A percentile compares a stretch with the other conserved stretches of the same genome.
Conservation (phyloP, 2,113 vertebrate species). For the Xiphorhynchus elegans region DNA sequence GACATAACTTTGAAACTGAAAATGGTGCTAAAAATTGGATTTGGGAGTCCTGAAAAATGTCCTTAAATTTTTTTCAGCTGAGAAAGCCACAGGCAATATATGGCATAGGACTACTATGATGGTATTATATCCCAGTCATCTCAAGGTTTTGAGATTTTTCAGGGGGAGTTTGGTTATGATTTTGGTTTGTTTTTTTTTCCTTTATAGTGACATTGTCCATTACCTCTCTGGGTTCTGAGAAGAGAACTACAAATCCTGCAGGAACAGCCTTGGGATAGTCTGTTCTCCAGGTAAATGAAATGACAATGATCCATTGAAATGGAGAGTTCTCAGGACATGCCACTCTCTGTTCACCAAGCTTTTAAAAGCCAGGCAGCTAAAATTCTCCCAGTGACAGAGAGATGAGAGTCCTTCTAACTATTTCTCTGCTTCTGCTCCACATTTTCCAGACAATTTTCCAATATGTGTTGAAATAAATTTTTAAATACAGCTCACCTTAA, state of each 20-base stretch:
- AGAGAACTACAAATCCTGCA: not conserved
- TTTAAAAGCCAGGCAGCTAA: not conserved
- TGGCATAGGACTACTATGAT: not conserved
- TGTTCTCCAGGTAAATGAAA: not conserved
- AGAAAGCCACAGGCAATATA: not conserved
- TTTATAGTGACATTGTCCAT: not conserved
- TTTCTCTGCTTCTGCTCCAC: not conserved
- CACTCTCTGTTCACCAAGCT: not conserved
- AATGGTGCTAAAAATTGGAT: not conserved
- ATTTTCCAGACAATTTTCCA: not conserved
- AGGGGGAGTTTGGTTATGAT: fast-evolving
- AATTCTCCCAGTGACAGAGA: not conserved
- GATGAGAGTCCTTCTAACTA: not conserved
- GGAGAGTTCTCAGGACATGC: not conserved
- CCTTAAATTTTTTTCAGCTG: not conserved
- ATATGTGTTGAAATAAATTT: not conserved
- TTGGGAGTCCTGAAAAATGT: not conserved
- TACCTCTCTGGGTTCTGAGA: not conserved
- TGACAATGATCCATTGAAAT: not conserved
- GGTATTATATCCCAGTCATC: not conserved
- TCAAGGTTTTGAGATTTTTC: not conserved
- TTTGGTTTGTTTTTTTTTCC: not conserved
- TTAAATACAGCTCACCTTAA: not conserved
- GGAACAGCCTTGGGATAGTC: not conserved
- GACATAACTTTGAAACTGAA: not conserved